A percentile compares a stretch with the other conserved stretches of the same genome.
Evolutionary conservation across 2,113 vertebrate species (phyloP).

Genomic region (Poeciliopsis turrubarensis): DNA sequence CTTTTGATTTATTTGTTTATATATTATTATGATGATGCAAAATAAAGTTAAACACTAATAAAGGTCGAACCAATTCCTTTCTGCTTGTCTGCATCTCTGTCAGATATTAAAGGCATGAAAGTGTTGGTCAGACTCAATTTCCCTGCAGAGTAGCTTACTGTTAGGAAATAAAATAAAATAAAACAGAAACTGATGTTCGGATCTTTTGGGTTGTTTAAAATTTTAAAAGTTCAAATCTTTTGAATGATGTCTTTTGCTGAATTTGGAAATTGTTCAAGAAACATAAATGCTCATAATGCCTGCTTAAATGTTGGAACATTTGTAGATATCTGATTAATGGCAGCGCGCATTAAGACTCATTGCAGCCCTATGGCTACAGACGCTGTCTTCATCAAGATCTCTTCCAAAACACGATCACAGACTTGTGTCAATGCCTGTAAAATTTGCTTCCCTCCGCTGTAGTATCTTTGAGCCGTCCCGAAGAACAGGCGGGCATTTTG

Average conservation of each 20-base stretch:
- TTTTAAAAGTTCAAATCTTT: too few species aligned
- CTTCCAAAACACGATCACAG: constrained; percentile 15
- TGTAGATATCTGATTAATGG: background rate
- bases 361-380: background rate
- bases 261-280: background rate
- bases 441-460: constrained; percentile 1
- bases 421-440: background rate
- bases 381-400: constrained; percentile 6
- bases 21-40: too few species aligned
- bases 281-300: background rate
- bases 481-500: constrained; percentile 33
- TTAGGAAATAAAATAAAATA: too few species aligned
- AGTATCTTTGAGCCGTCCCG: constrained; percentile 37
- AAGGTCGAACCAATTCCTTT: too few species aligned
- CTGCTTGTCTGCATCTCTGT: too few species aligned
- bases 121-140: too few species aligned
- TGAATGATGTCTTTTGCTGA: too few species aligned
- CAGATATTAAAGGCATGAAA: too few species aligned
- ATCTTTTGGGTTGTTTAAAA: background rate
- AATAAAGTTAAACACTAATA: too few species aligned
- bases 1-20: too few species aligned
- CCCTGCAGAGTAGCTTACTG: too few species aligned
- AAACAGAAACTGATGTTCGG: too few species aligned
- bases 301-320: background rate
- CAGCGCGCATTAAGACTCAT: background rate